Base-by-base conservation (phyloP, 2,797 vertebrate species). In the Rhadinocentrus ornatus region DNA sequence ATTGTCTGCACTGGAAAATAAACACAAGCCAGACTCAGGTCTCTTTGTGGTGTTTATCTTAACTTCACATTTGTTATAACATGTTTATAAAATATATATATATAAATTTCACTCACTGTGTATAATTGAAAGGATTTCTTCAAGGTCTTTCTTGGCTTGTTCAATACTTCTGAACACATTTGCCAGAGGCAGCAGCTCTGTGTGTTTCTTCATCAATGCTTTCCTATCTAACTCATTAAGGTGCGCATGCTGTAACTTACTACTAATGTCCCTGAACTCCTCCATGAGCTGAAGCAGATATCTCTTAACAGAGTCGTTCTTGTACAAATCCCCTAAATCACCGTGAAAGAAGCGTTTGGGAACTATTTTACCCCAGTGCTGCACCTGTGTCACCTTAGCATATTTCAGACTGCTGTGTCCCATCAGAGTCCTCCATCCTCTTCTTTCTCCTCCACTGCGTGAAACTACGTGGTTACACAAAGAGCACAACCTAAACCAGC, bases 81-180 rank as follows among this genome's bases (percentile, higher is more conserved):
- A 39, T 18, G 6, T 46, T 46, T 9, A 46, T n/a, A n/a, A n/a
- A n/a, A n/a, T n/a, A n/a, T n/a, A n/a, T n/a, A n/a, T n/a, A n/a
- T n/a, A n/a, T 54, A 31, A 52, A 50, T 16, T 15, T 22, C 22
- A 54, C 88, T 88, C 88, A 97, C 97, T 90, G 70, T 91, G 83
- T 82, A 95, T 91, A 68, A 97, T 88, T 0, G 92, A 90, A 35
- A 93, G 79, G 55, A 98, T 85, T 32, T 98, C 97, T 57, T 93
- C 82, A 0, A 93, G 83, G 61, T 97, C 95, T 75, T 83, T 86
- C 69, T 92, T 68, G 2, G 95, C 90, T 24, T 87, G 68, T 61
- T 93, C 87, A 48, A 94, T 86, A 54, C 90, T 87, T 31, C 89
- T 83, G 80, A 93, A 94, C 0, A 92, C 78, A 24, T 82, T 50